These are phyloP conservation scores for Channa maculata DNA, from an alignment of 2,113 vertebrate genomes.

Conservation along the genomic window DNA sequence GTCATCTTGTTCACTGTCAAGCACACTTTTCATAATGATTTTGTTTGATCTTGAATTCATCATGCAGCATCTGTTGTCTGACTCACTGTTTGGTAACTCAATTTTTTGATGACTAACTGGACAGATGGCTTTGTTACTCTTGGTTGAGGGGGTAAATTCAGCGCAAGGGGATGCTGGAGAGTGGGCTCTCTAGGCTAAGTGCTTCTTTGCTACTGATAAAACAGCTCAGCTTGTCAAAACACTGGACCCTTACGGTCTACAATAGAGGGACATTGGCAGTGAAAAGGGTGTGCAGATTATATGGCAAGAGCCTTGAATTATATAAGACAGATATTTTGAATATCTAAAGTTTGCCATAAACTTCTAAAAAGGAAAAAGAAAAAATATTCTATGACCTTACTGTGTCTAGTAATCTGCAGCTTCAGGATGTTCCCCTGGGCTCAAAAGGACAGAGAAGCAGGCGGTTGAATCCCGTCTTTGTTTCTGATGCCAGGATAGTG, in stretches of 20 bases:
- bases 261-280: neutral
- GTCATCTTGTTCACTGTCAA: constrained; percentile 1
- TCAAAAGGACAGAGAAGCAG: constrained; percentile 55
- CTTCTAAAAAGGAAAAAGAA: neutral
- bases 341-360: constrained; percentile 24
- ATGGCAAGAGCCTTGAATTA: neutral
- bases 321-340: neutral
- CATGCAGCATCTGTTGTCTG: constrained; percentile 37
- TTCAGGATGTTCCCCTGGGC: constrained; percentile 76
- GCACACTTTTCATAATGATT: constrained; percentile 9
- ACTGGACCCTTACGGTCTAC: neutral
- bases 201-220: constrained; percentile 39
- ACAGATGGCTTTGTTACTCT: constrained; percentile 32
- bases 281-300: neutral
- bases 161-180: constrained; percentile 54
- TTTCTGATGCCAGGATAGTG: constrained; percentile 75
- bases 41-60: constrained; percentile 28
- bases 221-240: constrained; percentile 9
- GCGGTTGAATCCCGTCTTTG: constrained; percentile 78
- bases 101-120: constrained; percentile 16
- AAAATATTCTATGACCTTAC: constrained; percentile 17
- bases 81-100: constrained; percentile 45
- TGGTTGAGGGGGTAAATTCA: constrained; percentile 35
- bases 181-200: constrained; percentile 17
- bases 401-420: constrained; percentile 36